These are phyloP conservation scores for Peromyscus eremicus DNA, from an alignment of 2,797 vertebrate genomes.

Conservation along the genomic window DNA sequence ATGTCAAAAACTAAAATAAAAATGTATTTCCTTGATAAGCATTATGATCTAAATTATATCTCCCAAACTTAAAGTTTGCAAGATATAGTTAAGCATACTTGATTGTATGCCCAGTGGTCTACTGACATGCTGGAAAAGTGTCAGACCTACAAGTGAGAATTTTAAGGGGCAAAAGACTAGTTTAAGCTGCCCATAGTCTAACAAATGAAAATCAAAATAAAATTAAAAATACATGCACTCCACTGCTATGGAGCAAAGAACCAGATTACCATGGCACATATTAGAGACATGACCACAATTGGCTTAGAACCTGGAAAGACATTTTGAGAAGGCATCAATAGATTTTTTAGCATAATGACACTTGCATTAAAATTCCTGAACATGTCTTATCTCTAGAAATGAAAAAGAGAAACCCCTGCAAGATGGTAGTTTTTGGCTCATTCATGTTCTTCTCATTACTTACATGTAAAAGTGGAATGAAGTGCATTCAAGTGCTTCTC, in stretches of 20 bases:
- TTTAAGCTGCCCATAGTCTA: constrained; percentile 29
- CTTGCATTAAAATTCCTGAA: not conserved
- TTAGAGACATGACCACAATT: not conserved
- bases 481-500: constrained; percentile 2
- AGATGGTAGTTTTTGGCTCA: not conserved
- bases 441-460: not conserved
- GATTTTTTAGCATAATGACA: not conserved
- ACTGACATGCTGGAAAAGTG: constrained; percentile 37
- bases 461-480: not conserved
- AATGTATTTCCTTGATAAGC: not conserved
- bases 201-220: constrained; percentile 62
- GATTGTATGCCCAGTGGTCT: constrained; percentile 60
- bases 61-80: constrained; percentile 61
- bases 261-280: not conserved
- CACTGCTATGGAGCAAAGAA: constrained; percentile 32
- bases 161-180: constrained; percentile 69
- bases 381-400: not conserved
- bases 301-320: not conserved
- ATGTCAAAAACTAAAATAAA: not conserved
- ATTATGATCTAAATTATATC: not conserved
- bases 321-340: constrained; percentile 1
- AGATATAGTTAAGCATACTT: constrained; percentile 37
- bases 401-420: constrained; percentile 4
- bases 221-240: constrained; percentile 63
- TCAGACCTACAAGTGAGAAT: constrained; percentile 46